These are phyloP conservation scores for Frankliniella fusca DNA, from an alignment of 2,888 invertebrate genomes.

Conservation along the genomic window DNA sequence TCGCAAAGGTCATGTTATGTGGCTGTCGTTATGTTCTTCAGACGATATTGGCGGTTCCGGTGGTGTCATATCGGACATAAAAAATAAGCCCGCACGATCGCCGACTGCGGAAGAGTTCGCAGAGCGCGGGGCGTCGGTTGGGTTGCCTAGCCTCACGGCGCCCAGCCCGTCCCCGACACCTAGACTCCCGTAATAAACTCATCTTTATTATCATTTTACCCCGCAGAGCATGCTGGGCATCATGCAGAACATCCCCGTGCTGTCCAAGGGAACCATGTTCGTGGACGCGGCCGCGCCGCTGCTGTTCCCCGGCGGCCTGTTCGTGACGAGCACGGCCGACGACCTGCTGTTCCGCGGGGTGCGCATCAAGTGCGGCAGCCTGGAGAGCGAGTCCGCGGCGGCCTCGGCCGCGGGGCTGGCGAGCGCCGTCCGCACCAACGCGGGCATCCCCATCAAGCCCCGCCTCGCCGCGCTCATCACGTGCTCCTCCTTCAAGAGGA, in stretches of 20 bases:
- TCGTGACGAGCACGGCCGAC: neutral
- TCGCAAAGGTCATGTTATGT: too few species aligned
- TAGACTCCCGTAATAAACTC: neutral
- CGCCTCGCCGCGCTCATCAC: conserved; percentile 18
- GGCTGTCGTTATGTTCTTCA: too few species aligned
- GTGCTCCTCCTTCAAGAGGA: conserved; percentile 8
- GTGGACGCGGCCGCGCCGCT: conserved; percentile 6
- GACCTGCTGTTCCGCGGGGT: neutral
- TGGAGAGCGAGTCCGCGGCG: neutral
- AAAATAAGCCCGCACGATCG: too few species aligned
- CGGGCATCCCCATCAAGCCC: neutral
- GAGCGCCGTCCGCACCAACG: neutral
- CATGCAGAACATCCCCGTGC: conserved; percentile 17
- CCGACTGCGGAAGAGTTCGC: too few species aligned
- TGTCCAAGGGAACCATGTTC: conserved; percentile 19
- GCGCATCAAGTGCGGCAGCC: neutral
- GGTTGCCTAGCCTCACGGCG: neutral
- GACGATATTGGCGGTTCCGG: too few species aligned
- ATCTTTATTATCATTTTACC: neutral
- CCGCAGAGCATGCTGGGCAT: conserved; percentile 6
- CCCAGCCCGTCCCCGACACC: neutral
- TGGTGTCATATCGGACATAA: too few species aligned
- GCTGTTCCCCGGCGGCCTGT: neutral
- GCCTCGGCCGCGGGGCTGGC: neutral
- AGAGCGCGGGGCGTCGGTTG: neutral